A percentile compares a stretch with the other conserved stretches of the same genome.
Evolutionary conservation across 1,140 invertebrate genomes (phyloP).

Genomic region (Leptonema lineaticorne): DNA sequence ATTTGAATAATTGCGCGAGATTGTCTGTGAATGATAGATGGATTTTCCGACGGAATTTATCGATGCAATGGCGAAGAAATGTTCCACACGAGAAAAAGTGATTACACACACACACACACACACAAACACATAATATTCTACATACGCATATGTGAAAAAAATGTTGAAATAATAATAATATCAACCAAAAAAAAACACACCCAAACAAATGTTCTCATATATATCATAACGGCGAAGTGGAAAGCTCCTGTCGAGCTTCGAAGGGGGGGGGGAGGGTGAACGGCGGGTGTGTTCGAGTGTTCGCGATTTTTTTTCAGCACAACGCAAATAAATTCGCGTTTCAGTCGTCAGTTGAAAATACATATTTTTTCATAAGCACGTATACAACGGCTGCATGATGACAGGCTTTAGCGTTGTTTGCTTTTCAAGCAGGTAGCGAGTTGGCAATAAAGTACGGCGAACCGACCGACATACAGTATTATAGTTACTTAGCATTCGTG

Average conservation of each 20-base stretch:
- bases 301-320: not conserved
- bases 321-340: constrained; percentile 24
- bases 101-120: constrained; percentile 3
- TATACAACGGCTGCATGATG: constrained; percentile 14
- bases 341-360: constrained; percentile 21
- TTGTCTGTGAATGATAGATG: constrained; percentile 19
- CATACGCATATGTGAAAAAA: not conserved
- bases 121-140: not conserved
- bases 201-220: constrained; percentile 11
- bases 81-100: constrained; percentile 8
- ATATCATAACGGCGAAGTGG: constrained; percentile 4
- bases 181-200: not conserved
- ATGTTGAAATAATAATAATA: too few relatives aligned
- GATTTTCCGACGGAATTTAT: constrained; percentile 1
- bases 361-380: constrained; percentile 29
- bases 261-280: too few relatives aligned
- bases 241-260: too few relatives aligned
- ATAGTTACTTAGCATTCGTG: too few relatives aligned
- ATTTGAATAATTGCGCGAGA: constrained; percentile 16
- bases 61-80: constrained; percentile 2
- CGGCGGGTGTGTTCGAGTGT: not conserved
- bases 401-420: constrained; percentile 36
- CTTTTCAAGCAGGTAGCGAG: constrained; percentile 31
- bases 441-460: constrained; percentile 31
- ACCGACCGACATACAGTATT: too few relatives aligned